Percentiles rank a stretch among this genome's conserved stretches.
phyloP scores from a whole-genome alignment of 2,888 invertebrate genomes.

The Baronia brevicornis region DNA sequence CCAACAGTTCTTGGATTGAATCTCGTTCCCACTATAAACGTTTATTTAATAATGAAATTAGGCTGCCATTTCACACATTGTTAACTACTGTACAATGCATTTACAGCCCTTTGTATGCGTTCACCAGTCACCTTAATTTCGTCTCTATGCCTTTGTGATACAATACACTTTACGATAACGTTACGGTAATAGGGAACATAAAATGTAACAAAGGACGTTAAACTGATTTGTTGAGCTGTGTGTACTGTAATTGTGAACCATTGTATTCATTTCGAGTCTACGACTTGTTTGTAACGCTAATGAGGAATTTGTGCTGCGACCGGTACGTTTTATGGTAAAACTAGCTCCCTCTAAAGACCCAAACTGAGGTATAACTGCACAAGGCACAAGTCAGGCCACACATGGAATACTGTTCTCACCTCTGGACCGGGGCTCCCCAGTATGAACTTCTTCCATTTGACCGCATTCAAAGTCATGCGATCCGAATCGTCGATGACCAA shows the following conservation, averaged over 20 bases:
- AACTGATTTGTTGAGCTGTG: slow-evolving; percentile 28
- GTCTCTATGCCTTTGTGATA: slow-evolving; percentile 9
- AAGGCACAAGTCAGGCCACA: no score
- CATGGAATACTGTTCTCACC: no score
- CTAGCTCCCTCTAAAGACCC: no score
- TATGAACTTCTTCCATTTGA: no score
- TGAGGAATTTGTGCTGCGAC: slow-evolving; percentile 10
- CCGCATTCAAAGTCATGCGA: no score
- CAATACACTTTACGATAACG: slow-evolving; percentile 2
- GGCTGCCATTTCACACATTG: slow-evolving; percentile 43
- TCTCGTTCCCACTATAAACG: slow-evolving; percentile 27
- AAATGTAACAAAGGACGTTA: slow-evolving; percentile 22
- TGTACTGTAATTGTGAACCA: slow-evolving; percentile 19
- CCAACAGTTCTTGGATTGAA: slow-evolving; percentile 16
- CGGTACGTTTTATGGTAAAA: no score
- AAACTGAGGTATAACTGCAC: no score
- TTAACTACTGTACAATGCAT: slow-evolving; percentile 27
- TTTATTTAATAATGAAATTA: slow-evolving; percentile 49
- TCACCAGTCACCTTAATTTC: slow-evolving; percentile 2
- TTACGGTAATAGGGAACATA: slow-evolving; percentile 15
- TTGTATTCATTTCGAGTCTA: slow-evolving; percentile 15
- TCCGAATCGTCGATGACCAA: no score
- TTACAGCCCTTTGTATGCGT: slow-evolving; percentile 27
- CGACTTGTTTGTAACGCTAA: slow-evolving; percentile 7
- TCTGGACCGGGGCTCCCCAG: no score